A percentile compares a stretch with the other conserved stretches of the same genome.
Evolutionary conservation across 2,113 vertebrate genomes (phyloP).

Genomic region (Tricholaema leucomelas): DNA sequence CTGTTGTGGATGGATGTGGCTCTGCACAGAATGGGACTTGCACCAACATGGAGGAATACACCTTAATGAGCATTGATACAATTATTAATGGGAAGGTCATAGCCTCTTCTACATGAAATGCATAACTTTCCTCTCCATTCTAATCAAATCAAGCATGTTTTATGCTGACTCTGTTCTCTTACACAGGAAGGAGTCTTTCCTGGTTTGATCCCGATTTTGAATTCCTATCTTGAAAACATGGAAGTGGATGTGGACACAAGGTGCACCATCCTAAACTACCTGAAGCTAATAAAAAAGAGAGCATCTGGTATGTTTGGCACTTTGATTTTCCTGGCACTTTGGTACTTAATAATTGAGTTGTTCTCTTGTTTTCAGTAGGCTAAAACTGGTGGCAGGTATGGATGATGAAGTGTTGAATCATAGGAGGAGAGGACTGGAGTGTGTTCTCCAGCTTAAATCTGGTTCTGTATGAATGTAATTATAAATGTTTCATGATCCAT

Average conservation of each 20-base stretch:
- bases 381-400: not conserved
- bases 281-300: slow-evolving; percentile 97
- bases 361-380: not conserved
- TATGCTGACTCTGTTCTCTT: slow-evolving; percentile 13
- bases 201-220: slow-evolving; percentile 94
- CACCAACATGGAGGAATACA: slow-evolving; percentile 81
- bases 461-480: not conserved
- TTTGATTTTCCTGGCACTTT: not conserved
- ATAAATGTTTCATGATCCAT: not conserved
- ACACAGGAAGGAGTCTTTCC: slow-evolving; percentile 93
- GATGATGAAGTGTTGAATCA: not conserved
- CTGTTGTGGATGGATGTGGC: slow-evolving; percentile 82
- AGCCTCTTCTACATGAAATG: not conserved
- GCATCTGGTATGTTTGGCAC: slow-evolving; percentile 85
- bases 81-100: slow-evolving; percentile 97
- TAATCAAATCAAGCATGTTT: not conserved
- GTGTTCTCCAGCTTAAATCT: not conserved
- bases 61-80: slow-evolving; percentile 95
- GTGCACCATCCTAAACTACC: slow-evolving; percentile 96
- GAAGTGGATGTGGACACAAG: slow-evolving; percentile 98
- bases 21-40: slow-evolving; percentile 81
- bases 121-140: not conserved
- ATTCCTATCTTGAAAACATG: slow-evolving; percentile 98
- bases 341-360: not conserved
- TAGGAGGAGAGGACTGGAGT: not conserved